Evolutionary conservation across 2,888 invertebrate species (phyloP).

Genomic region (Epirrhoe alternata): DNA sequence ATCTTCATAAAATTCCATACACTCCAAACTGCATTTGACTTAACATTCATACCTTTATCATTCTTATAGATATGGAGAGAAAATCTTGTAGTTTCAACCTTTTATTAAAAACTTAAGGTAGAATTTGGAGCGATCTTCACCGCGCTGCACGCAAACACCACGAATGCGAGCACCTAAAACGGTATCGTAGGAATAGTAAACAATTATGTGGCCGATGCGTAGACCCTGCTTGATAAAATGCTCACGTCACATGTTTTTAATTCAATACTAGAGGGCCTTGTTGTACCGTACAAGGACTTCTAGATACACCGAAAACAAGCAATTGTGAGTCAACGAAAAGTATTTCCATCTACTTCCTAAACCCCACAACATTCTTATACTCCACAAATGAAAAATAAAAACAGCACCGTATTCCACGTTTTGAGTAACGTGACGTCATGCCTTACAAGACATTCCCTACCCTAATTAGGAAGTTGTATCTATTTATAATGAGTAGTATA

Average conservation of each 20-base stretch:
- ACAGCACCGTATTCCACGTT: constrained; percentile 6
- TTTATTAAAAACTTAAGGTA: constrained; percentile 56
- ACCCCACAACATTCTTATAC: constrained; percentile 1
- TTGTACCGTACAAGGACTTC: constrained; percentile 52
- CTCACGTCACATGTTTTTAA: constrained; percentile 64
- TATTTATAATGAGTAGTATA: constrained; percentile 58
- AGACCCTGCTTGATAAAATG: constrained; percentile 70
- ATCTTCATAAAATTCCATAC: constrained; percentile 48
- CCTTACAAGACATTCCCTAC: constrained; percentile 55
- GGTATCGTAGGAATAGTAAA: constrained; percentile 79
- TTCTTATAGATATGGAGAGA: constrained; percentile 62
- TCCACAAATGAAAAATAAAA: constrained; percentile 3
- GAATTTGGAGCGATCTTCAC: constrained; percentile 46
- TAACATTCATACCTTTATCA: constrained; percentile 68
- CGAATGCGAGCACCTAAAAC: constrained; percentile 70
- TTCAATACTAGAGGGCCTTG: constrained; percentile 54
- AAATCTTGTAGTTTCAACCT: constrained; percentile 54
- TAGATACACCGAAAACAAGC: constrained; percentile 44
- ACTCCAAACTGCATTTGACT: constrained; percentile 79
- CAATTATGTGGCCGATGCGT: constrained; percentile 73
- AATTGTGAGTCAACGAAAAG: constrained; percentile 12
- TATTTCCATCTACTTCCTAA: constrained; percentile 8
- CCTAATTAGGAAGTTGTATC: constrained; percentile 64
- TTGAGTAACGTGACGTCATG: constrained; percentile 50
- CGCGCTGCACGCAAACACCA: constrained; percentile 62